Evolutionary conservation across 2,888 invertebrate genomes (phyloP).

Genomic region (Limnephilus rhombicus): DNA sequence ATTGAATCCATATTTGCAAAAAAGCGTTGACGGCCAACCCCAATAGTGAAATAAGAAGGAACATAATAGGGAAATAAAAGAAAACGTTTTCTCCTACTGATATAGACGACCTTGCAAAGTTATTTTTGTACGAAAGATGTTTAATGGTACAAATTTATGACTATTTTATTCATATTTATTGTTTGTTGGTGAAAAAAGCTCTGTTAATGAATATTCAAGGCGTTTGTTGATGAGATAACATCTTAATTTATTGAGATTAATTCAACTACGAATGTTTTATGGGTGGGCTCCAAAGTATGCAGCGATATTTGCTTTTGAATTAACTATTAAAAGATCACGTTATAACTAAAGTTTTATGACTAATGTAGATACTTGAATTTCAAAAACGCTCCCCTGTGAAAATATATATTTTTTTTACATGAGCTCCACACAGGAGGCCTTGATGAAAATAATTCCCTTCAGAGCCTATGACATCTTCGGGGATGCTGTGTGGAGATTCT

Average conservation of each 20-base stretch:
- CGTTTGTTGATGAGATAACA: background rate
- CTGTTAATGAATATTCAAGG: background rate
- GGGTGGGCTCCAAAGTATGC: background rate
- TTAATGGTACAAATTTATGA: background rate
- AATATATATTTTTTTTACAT: too few relatives aligned
- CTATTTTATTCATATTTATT: background rate
- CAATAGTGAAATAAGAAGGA: background rate
- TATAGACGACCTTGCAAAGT: background rate
- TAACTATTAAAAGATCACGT: too few relatives aligned
- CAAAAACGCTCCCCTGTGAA: background rate
- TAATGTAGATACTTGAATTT: background rate
- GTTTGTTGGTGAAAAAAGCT: background rate
- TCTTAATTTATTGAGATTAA: background rate
- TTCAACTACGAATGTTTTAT: background rate
- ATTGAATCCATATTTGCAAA: background rate
- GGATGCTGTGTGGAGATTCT: too few relatives aligned
- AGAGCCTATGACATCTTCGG: too few relatives aligned
- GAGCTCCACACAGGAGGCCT: too few relatives aligned
- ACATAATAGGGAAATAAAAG: background rate
- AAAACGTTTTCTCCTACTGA: background rate
- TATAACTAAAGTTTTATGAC: too few relatives aligned
- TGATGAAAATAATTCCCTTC: too few relatives aligned
- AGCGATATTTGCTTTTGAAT: background rate
- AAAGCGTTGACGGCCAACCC: background rate
- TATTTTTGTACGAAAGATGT: background rate